Base-by-base conservation (phyloP, 2,113 vertebrate genomes). In the Antidorcas marsupialis region DNA sequence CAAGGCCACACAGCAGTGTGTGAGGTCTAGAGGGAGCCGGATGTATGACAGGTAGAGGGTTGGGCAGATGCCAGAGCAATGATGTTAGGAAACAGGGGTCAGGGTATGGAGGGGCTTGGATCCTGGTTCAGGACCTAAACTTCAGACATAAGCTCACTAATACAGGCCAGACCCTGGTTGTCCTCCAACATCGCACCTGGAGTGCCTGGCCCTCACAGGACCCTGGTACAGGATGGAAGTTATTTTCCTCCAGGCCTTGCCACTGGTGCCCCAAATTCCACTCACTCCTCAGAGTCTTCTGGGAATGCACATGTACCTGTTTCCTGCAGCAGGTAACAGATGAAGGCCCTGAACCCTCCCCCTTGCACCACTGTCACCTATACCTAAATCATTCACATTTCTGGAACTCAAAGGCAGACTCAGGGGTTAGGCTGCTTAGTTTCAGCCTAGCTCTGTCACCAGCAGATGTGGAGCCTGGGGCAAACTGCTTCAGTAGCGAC, bases 181-280 rank as follows among this genome's bases (percentile, higher is more conserved):
- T 28, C 85, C 47, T 85, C 55, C 50, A 71, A 21, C 4, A 10
- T 30, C 11, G 30, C 2, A 21, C 7, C 2, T 13, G n/a, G 76
- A n/a, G 39, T 13, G 25, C 16, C 45, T 10, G 10, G 36, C 45
- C 84, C n/a, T 88, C 89, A 47, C 10, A 30, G 25, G 87, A 71
- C 27, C 74, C 88, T 74, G 25, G 25, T 23, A 88, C 50, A 88
- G 74, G 27, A 43, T 23, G 19, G 62, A 95, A 91, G 53, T 71
- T 57, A 39, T 85, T 95, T 94, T 96, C 91, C 81, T 86, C 12
- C 6, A 71, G 91, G 64, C 43, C 62, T 96, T 45, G 36, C 6
- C 7, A 3, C 84, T 52, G 57, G 28, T 19, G n/a, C 90, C 87
- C 90, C 76, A 95, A 95, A 92, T 97, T 94, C 91, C 87, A 36